phyloP scores from a whole-genome alignment of 2,113 vertebrate genomes.

The Anguilla rostrata region DNA sequence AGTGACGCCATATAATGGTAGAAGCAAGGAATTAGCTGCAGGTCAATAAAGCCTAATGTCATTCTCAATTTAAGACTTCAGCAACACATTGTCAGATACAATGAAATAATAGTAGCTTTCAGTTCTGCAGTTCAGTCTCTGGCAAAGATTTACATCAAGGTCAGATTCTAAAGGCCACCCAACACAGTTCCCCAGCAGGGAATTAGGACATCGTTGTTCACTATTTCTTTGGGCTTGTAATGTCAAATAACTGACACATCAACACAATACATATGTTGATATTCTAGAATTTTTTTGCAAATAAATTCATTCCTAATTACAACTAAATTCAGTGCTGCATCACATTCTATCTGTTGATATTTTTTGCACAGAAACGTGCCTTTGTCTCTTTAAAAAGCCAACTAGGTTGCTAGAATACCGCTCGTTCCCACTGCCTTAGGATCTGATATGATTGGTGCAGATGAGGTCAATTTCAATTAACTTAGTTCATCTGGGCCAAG shows the following conservation, averaged over 20 bases:
- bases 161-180: slow-evolving; percentile 19
- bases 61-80: slow-evolving; percentile 56
- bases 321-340: background rate
- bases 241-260: background rate
- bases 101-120: slow-evolving; percentile 37
- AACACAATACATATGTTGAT: background rate
- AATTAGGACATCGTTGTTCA: background rate
- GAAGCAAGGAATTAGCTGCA: slow-evolving; percentile 49
- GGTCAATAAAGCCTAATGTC: slow-evolving; percentile 65
- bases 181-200: background rate
- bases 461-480: slow-evolving; percentile 59
- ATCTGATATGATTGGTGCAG: slow-evolving; percentile 56
- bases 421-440: slow-evolving; percentile 36
- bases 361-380: slow-evolving; percentile 8
- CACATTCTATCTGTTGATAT: background rate
- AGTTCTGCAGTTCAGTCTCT: background rate
- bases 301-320: background rate
- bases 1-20: slow-evolving; percentile 46
- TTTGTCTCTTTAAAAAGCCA: slow-evolving; percentile 58
- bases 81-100: slow-evolving; percentile 63
- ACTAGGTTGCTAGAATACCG: slow-evolving; percentile 48
- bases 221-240: background rate
- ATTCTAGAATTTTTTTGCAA: background rate
- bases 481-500: slow-evolving; percentile 47
- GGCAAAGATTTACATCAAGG: slow-evolving; percentile 23